phyloP scores from a whole-genome alignment of 2,113 vertebrate species.

The Oryzias woworae region DNA sequence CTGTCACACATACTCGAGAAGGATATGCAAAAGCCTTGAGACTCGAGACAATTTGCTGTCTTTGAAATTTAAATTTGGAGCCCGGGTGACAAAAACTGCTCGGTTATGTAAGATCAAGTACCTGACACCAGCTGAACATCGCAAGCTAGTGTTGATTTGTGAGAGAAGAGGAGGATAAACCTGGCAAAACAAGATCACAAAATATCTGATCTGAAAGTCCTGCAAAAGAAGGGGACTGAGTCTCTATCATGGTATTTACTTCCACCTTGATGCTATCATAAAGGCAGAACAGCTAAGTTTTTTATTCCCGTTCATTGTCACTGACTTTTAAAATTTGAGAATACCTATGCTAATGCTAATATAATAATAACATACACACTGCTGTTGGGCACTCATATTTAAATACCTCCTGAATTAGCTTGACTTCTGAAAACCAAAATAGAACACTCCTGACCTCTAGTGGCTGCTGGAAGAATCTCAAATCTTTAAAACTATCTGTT shows the following conservation, averaged over 20 bases:
- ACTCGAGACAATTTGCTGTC: slow-evolving; percentile 20
- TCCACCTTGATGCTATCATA: slow-evolving; percentile 20
- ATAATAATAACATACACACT: slow-evolving; percentile 34
- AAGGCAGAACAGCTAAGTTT: slow-evolving; percentile 3
- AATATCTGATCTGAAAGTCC: slow-evolving; percentile 2
- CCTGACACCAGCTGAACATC: not conserved
- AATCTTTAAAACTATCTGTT: not conserved
- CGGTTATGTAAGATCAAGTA: slow-evolving; percentile 14
- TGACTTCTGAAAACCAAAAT: slow-evolving; percentile 10
- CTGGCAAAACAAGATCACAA: not conserved
- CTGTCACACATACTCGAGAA: not conserved
- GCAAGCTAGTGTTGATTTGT: not conserved
- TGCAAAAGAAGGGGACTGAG: not conserved
- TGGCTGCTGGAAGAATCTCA: slow-evolving; percentile 11
- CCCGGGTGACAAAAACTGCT: slow-evolving; percentile 13
- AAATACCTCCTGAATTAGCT: not conserved
- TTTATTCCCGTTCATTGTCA: slow-evolving; percentile 37
- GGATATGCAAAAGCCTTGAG: slow-evolving; percentile 22
- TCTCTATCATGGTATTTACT: slow-evolving; percentile 4
- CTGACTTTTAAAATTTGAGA: slow-evolving; percentile 19
- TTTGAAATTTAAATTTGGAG: slow-evolving; percentile 15
- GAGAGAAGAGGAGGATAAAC: not conserved
- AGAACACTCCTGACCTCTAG: slow-evolving; percentile 47
- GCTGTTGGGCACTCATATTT: slow-evolving; percentile 9
- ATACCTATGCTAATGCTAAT: slow-evolving; percentile 13